phyloP scores from a whole-genome alignment of 2,113 vertebrate species.

The Cynoglossus semilaevis region DNA sequence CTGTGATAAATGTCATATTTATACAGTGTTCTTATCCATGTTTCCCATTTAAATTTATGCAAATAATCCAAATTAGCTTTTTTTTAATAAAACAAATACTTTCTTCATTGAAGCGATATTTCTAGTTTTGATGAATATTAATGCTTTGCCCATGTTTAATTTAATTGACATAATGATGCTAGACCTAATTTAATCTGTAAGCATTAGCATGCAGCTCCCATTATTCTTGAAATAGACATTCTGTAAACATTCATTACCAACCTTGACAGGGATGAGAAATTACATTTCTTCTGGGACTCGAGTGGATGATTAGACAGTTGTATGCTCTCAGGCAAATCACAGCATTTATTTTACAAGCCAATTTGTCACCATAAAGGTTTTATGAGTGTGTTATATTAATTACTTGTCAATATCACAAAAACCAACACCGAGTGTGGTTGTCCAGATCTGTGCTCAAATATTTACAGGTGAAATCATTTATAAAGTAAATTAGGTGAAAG shows the following conservation, averaged over 20 bases:
- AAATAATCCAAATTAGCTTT: too few relatives aligned
- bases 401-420: not conserved
- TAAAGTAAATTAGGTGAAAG: not conserved
- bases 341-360: not conserved
- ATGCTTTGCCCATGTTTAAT: not conserved
- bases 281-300: not conserved
- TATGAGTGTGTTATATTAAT: not conserved
- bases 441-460: not conserved
- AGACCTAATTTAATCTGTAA: not conserved
- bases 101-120: not conserved
- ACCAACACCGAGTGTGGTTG: not conserved
- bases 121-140: not conserved
- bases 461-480: not conserved
- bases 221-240: not conserved
- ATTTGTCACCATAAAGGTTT: not conserved
- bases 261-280: conserved; percentile 3
- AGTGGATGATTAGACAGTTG: not conserved
- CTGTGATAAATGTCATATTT: not conserved
- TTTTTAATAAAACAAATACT: not conserved
- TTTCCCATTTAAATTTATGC: too few relatives aligned
- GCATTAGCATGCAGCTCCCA: not conserved
- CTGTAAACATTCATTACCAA: not conserved
- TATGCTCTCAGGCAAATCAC: conserved; percentile 1
- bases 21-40: too few relatives aligned
- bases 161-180: not conserved